Evolutionary conservation across 2,797 vertebrate genomes (phyloP).

Genomic region (Sebastes steindachneri): DNA sequence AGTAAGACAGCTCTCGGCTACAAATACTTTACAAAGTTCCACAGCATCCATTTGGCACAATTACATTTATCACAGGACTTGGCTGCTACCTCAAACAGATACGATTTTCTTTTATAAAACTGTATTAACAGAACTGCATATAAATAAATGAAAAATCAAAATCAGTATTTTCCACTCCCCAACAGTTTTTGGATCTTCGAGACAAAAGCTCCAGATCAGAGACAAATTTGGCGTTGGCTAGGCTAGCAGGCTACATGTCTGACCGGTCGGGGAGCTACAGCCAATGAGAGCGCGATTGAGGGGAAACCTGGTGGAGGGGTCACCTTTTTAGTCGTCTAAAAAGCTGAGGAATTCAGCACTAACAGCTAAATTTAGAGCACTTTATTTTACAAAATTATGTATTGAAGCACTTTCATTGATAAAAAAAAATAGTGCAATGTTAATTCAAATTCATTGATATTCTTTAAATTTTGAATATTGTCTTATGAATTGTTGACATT

Average conservation of each 20-base stretch:
- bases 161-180: too few species aligned
- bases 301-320: neutral
- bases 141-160: neutral
- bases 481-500: neutral
- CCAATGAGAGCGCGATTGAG: neutral
- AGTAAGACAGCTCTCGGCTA: conserved; percentile 30
- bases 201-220: too few species aligned
- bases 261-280: neutral
- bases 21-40: conserved; percentile 20
- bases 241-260: too few species aligned
- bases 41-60: conserved; percentile 13
- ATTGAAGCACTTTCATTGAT: neutral
- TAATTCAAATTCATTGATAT: neutral
- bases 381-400: neutral
- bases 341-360: neutral
- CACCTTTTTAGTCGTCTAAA: neutral
- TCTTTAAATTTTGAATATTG: neutral
- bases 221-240: too few species aligned
- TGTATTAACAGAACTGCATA: neutral
- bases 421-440: neutral
- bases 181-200: too few species aligned
- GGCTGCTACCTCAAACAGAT: neutral
- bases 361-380: neutral
- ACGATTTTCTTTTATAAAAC: neutral
- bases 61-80: neutral